phyloP scores from a whole-genome alignment of 2,888 invertebrate species.

The Hoplodrina ambigua region DNA sequence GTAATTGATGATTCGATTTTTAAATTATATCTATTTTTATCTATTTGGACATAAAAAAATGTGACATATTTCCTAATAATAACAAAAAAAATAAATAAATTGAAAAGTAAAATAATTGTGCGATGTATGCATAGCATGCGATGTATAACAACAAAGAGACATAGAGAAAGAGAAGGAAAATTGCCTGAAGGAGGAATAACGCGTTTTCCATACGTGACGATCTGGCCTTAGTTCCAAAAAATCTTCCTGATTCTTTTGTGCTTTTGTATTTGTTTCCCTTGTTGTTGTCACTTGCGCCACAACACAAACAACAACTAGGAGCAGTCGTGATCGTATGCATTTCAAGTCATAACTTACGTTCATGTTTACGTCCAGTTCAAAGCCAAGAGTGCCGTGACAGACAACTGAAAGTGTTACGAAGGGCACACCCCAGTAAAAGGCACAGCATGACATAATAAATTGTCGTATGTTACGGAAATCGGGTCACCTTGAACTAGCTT shows the following conservation, averaged over 20 bases:
- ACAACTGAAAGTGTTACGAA: constrained; percentile 75
- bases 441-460: constrained; percentile 71
- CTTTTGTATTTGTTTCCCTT: not conserved
- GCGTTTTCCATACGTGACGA: too few species aligned
- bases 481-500: constrained; percentile 71
- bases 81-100: too few species aligned
- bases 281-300: constrained; percentile 60
- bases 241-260: not conserved
- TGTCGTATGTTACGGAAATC: constrained; percentile 73
- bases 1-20: not conserved
- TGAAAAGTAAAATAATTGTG: too few species aligned
- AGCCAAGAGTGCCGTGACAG: constrained; percentile 63
- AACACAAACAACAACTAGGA: constrained; percentile 53
- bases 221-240: too few species aligned
- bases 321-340: constrained; percentile 76
- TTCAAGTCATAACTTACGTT: constrained; percentile 75
- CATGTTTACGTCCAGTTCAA: constrained; percentile 70
- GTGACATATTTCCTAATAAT: too few species aligned
- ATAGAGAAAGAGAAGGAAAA: too few species aligned
- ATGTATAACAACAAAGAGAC: too few species aligned
- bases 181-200: too few species aligned
- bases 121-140: too few species aligned
- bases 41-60: too few species aligned
- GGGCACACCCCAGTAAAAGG: constrained; percentile 68
- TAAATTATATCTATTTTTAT: not conserved